phyloP scores from a whole-genome alignment of 2,797 vertebrate genomes.

The Brachymystax lenok region DNA sequence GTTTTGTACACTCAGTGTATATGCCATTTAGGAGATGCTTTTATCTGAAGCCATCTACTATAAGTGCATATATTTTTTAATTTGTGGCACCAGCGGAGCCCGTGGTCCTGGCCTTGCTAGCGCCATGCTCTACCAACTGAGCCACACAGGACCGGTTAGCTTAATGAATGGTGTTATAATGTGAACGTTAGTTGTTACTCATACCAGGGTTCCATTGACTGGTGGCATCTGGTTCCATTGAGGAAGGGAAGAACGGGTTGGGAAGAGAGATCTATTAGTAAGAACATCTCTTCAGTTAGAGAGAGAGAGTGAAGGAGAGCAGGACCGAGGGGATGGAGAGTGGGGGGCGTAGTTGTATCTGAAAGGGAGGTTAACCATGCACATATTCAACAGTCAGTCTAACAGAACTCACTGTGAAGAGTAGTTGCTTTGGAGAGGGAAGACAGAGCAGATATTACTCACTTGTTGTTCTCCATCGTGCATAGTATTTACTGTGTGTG shows the following conservation, averaged over 20 bases:
- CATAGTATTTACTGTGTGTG: background rate
- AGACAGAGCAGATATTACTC: background rate
- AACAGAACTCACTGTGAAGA: background rate
- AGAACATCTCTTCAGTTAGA: conserved; percentile 18
- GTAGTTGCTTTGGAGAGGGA: background rate
- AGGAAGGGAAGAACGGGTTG: background rate
- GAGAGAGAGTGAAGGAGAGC: conserved; percentile 16
- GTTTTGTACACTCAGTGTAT: background rate
- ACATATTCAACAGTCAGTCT: conserved; percentile 27
- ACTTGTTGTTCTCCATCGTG: background rate
- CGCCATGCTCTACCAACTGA: background rate
- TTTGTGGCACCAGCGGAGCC: background rate
- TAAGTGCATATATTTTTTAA: background rate
- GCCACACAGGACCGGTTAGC: background rate
- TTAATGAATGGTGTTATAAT: background rate
- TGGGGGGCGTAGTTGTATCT: conserved; percentile 57
- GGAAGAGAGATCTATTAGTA: background rate
- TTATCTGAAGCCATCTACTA: background rate
- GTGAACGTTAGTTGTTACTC: background rate
- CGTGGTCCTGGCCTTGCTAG: background rate
- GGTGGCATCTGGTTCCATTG: background rate
- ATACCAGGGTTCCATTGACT: background rate
- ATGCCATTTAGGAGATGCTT: background rate
- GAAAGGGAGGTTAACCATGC: conserved; percentile 62
- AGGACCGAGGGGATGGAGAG: background rate